Conservation (phyloP, 2,888 invertebrate species). For the Thyatira batis region DNA sequence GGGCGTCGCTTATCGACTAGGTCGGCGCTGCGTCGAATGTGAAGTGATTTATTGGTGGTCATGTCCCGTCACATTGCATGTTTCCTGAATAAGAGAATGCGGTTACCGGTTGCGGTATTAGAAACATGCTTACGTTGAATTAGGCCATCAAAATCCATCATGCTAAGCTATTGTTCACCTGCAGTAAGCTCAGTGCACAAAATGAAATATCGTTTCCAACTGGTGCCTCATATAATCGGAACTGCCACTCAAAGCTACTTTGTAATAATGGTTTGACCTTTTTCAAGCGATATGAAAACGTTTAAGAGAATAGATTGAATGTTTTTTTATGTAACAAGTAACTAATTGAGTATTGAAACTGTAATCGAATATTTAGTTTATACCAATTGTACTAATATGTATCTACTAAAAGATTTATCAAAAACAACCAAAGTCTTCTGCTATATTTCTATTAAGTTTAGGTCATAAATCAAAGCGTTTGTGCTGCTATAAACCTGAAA, state of each 20-base stretch:
- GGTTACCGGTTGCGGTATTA: background rate
- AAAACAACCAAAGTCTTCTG: too few species aligned
- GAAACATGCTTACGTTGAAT: background rate
- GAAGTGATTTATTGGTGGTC: conserved; percentile 39
- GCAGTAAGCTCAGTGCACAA: background rate
- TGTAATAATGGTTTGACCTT: background rate
- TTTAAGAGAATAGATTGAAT: too few species aligned
- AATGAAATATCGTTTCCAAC: background rate
- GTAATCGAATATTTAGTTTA: too few species aligned
- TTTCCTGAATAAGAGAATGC: conserved; percentile 14
- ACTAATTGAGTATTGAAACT: too few species aligned
- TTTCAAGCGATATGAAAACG: background rate
- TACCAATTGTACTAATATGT: too few species aligned
- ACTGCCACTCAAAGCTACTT: background rate
- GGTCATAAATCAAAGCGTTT: too few species aligned
- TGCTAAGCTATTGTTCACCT: background rate
- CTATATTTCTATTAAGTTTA: too few species aligned
- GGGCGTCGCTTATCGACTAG: conserved; percentile 49
- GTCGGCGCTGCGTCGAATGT: conserved; percentile 31
- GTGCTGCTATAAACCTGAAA: too few species aligned
- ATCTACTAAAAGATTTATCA: too few species aligned
- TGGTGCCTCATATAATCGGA: background rate
- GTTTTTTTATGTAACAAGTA: too few species aligned
- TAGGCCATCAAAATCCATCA: background rate
- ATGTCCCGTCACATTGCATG: conserved; percentile 23